Conservation (phyloP, 2,797 vertebrate genomes). For the Cynodonichthys magdalenae region DNA sequence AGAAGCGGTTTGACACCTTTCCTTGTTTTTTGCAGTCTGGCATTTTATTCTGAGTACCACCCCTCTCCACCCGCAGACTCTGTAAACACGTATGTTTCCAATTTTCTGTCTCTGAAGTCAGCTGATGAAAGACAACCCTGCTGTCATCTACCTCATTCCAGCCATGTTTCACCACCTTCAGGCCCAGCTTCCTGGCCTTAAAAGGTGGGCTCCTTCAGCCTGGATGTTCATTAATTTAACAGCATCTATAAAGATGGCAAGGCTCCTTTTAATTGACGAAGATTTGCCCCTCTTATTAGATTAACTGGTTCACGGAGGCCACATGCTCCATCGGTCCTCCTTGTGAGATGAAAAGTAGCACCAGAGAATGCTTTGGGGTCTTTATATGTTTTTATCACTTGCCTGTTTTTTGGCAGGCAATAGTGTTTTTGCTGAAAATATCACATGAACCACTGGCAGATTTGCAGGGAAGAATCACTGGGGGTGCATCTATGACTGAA, state of each 20-base stretch:
- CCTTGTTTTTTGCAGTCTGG: constrained; percentile 23
- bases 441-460: too few relatives aligned
- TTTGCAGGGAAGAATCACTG: too few relatives aligned
- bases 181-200: constrained; percentile 14
- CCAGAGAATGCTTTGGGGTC: constrained; percentile 25
- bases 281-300: constrained; percentile 47
- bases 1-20: constrained; percentile 9
- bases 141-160: constrained; percentile 39
- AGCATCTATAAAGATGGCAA: constrained; percentile 50
- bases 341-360: constrained; percentile 17
- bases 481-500: too few relatives aligned
- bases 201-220: constrained; percentile 26
- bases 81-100: constrained; percentile 75
- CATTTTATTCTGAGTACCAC: constrained; percentile 27
- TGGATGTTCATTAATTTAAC: constrained; percentile 57
- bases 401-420: too few relatives aligned
- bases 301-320: constrained; percentile 49
- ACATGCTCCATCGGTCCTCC: constrained; percentile 22
- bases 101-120: constrained; percentile 53
- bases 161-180: constrained; percentile 15
- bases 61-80: constrained; percentile 27
- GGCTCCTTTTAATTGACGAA: constrained; percentile 60
- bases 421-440: too few relatives aligned
- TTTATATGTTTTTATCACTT: constrained; percentile 20
- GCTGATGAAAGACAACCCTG: constrained; percentile 55